Percentiles rank a stretch among this genome's conserved stretches.
phyloP scores from a whole-genome alignment of 2,888 invertebrate genomes.

The Liopterus haemorrhoidalis region DNA sequence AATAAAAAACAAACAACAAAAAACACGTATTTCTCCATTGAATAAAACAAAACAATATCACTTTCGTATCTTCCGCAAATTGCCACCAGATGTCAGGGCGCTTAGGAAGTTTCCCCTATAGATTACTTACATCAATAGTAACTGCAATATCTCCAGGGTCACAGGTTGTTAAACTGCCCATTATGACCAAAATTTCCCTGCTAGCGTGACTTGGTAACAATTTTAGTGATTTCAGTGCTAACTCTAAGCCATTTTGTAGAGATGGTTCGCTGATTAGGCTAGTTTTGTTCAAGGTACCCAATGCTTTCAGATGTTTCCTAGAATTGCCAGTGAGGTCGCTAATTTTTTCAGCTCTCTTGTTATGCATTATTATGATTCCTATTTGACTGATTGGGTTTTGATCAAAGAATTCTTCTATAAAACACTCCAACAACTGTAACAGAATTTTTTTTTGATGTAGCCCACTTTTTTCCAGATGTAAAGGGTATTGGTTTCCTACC shows the following conservation, averaged over 20 bases:
- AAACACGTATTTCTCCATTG: no score
- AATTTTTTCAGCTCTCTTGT: slow-evolving; percentile 89
- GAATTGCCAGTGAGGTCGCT: slow-evolving; percentile 85
- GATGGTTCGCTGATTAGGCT: slow-evolving; percentile 88
- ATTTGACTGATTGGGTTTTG: slow-evolving; percentile 98
- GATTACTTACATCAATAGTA: slow-evolving; percentile 63
- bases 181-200: slow-evolving; percentile 83
- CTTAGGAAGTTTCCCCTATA: no score
- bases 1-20: no score
- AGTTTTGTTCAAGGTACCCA: slow-evolving; percentile 59
- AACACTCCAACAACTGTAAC: slow-evolving; percentile 80
- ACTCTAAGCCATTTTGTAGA: slow-evolving; percentile 88
- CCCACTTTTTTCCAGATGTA: no score
- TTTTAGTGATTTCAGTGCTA: slow-evolving; percentile 76
- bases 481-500: no score
- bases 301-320: slow-evolving; percentile 69
- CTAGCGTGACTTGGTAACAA: slow-evolving; percentile 92
- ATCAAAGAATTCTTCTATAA: slow-evolving; percentile 95
- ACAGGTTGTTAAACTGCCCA: slow-evolving; percentile 93
- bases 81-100: no score
- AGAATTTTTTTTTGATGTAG: no score
- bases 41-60: not conserved
- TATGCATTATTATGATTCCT: slow-evolving; percentile 83
- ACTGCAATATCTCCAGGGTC: slow-evolving; percentile 89
- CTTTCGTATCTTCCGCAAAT: no score